A percentile compares a stretch with the other conserved stretches of the same genome.
Conservation (phyloP, 2,797 vertebrate genomes). For the Decapterus maruadsi region DNA sequence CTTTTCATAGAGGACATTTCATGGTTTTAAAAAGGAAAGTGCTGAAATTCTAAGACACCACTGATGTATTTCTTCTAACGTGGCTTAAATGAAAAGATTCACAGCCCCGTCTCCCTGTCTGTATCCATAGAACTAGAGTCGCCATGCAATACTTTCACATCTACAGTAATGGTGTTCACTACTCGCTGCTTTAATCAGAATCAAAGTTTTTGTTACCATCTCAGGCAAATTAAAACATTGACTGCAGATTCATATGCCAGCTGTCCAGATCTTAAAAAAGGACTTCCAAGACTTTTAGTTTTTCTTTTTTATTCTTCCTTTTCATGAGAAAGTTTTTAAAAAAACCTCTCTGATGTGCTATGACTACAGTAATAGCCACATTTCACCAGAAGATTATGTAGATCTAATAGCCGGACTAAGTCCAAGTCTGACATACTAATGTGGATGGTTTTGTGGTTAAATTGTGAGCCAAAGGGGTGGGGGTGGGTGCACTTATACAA, state of each 20-base stretch:
- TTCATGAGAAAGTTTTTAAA: slow-evolving; percentile 7
- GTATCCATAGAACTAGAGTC: slow-evolving; percentile 16
- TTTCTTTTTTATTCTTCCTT: slow-evolving; percentile 3
- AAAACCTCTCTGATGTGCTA: slow-evolving; percentile 33
- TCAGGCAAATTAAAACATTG: slow-evolving; percentile 33
- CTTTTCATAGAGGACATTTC: background rate
- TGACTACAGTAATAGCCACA: slow-evolving; percentile 57
- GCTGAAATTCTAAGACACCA: background rate
- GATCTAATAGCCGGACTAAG: slow-evolving; percentile 43
- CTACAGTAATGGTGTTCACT: background rate
- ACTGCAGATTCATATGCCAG: slow-evolving; percentile 30
- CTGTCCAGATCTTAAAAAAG: slow-evolving; percentile 27
- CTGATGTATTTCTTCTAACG: background rate
- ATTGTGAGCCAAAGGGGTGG: slow-evolving; percentile 20
- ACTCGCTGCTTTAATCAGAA: slow-evolving; percentile 35
- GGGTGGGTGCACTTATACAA: background rate
- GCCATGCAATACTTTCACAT: background rate
- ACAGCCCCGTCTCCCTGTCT: background rate
- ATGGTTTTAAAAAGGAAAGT: background rate
- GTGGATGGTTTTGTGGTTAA: slow-evolving; percentile 38
- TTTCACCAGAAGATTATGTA: slow-evolving; percentile 57
- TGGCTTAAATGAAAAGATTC: background rate
- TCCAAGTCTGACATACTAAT: slow-evolving; percentile 30
- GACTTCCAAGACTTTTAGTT: background rate
- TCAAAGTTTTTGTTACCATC: slow-evolving; percentile 30